Evolutionary conservation across 2,113 vertebrate genomes (phyloP), one percentile per base, ranked within the genome.

Genomic region (Eclectus roratus): DNA sequence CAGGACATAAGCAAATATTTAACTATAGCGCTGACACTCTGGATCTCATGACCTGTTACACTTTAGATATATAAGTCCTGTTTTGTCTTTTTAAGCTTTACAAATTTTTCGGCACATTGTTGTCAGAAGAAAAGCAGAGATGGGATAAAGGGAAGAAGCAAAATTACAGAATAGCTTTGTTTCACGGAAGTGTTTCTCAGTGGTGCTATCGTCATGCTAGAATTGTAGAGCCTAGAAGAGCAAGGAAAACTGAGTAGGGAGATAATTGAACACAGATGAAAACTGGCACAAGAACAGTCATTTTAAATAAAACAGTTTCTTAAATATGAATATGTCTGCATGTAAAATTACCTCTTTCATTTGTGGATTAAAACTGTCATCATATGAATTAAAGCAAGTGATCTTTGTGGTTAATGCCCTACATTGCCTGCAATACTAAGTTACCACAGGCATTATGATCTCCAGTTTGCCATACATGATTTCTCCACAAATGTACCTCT

Each of bases 261-360:
- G 24, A 68, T 81, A 88, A 90, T 17, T 92, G 56, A 88, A 85
- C 44, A 68, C 27, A 94, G 43, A 86, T 25, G 39, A 95, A 95
- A 96, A 76, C 56, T 92, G 88, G 86, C 83, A 92, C 0, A 4
- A 78, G 85, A 93, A 91, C 47, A 94, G 49, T 61, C 2, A 86
- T 76, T 92, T 96, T 73, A 66, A 95, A 91, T 78, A 90, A 87
- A 94, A 77, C 29, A 56, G 60, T 91, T 88, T 90, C 91, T 93
- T 90, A 82, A 87, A 90, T 76, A 85, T 43, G 44, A 86, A 39
- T 95, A 76, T 39, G 80, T 53, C 77, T 91, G 70, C 37, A 50
- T 66, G 68, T 49, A 64, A 95, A 89, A 96, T 92, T 78, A 41
- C 52, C 71, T 94, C 55, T 91, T 82, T 80, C 41, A 90, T 85